A percentile compares a stretch with the other conserved stretches of the same genome.
These are phyloP conservation scores for Schizopygopsis malacanthus DNA, from an alignment of 2,797 vertebrate species.

Conservation along the genomic window DNA sequence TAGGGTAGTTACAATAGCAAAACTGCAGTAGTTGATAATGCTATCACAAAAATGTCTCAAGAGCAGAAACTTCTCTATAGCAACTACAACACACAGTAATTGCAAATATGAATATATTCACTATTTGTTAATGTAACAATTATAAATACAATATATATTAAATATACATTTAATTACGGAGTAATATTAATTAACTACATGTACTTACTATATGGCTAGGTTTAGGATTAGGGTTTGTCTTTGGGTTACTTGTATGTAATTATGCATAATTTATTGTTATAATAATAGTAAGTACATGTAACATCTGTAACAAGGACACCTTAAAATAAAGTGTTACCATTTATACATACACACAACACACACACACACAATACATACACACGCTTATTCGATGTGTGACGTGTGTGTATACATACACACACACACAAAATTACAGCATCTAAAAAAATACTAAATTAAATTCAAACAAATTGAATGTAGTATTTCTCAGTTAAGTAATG, in stretches of 20 bases:
- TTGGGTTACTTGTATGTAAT: not conserved
- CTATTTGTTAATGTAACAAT: not conserved
- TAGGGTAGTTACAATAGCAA: not conserved
- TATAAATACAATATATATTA: not conserved
- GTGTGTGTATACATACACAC: no score
- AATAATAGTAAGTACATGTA: no score
- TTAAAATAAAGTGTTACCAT: no score
- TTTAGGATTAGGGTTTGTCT: not conserved
- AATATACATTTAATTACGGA: not conserved
- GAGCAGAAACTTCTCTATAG: not conserved
- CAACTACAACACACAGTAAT: not conserved
- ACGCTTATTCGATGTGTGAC: no score
- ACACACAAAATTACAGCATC: no score
- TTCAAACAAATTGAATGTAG: no score
- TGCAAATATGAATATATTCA: not conserved
- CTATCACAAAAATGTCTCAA: not conserved
- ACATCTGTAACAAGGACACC: no score
- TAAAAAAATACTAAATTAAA: no score
- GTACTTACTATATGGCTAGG: not conserved
- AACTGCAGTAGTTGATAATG: not conserved
- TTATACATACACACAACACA: no score
- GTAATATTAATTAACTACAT: not conserved
- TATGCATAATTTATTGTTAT: not conserved
- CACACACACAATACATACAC: no score
- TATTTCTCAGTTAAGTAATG: not conserved